phyloP scores from a whole-genome alignment of 2,113 vertebrate species.

The Cebus imitator region DNA sequence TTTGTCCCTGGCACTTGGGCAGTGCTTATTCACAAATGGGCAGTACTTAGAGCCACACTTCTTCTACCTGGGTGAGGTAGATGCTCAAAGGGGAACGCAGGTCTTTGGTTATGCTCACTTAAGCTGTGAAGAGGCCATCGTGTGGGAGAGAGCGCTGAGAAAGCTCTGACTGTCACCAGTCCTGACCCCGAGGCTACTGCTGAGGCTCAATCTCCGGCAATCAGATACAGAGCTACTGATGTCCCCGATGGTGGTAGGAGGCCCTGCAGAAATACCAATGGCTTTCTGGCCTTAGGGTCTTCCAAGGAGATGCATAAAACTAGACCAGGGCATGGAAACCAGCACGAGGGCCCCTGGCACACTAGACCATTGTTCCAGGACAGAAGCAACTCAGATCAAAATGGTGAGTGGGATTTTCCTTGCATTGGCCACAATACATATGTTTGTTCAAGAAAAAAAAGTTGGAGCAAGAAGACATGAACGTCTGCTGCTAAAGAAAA shows the following conservation, averaged over 20 bases:
- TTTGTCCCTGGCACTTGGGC: neutral
- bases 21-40: neutral
- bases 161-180: neutral
- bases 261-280: conserved; percentile 67
- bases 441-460: conserved; percentile 88
- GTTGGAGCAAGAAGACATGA: conserved; percentile 85
- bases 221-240: conserved; percentile 29
- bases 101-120: neutral
- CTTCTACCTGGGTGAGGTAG: neutral
- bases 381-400: conserved; percentile 82
- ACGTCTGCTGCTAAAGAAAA: conserved; percentile 86
- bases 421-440: conserved; percentile 86
- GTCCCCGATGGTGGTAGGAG: conserved; percentile 65
- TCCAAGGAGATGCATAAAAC: conserved; percentile 79
- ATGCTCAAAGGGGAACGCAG: neutral
- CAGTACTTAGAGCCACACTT: neutral
- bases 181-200: neutral
- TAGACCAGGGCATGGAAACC: conserved; percentile 71
- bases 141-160: neutral
- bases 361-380: conserved; percentile 84
- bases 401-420: conserved; percentile 86
- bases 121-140: neutral
- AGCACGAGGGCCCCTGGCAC: conserved; percentile 70
- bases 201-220: neutral
- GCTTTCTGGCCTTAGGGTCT: conserved; percentile 76